A percentile compares a stretch with the other conserved stretches of the same genome.
These are phyloP conservation scores for Catostomus latipinnis DNA, from an alignment of 2,797 vertebrate genomes.

Conservation along the genomic window DNA sequence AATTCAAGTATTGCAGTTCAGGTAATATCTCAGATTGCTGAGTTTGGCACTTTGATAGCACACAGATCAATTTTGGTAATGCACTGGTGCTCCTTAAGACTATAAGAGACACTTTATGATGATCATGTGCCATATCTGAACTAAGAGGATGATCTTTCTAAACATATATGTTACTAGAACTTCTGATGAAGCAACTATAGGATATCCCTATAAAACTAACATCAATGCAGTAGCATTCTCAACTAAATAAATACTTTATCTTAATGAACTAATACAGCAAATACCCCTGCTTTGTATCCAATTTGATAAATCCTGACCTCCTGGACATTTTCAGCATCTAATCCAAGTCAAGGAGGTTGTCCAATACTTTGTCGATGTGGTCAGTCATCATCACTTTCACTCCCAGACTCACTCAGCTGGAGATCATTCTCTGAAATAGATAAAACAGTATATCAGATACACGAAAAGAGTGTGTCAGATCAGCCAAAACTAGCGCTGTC, in stretches of 20 bases:
- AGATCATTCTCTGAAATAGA: slow-evolving; percentile 89
- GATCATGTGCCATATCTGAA: background rate
- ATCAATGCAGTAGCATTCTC: slow-evolving; percentile 29
- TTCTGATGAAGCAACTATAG: slow-evolving; percentile 24
- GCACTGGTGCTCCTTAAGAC: slow-evolving; percentile 55
- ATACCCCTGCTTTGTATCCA: slow-evolving; percentile 28
- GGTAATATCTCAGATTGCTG: slow-evolving; percentile 34
- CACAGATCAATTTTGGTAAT: slow-evolving; percentile 43
- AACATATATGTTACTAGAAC: slow-evolving; percentile 8
- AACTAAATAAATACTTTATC: slow-evolving; percentile 56
- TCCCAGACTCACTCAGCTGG: slow-evolving; percentile 95
- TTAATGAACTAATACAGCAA: slow-evolving; percentile 37
- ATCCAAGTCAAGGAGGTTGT: background rate
- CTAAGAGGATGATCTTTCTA: background rate
- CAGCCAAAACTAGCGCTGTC: background rate
- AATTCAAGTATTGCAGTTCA: slow-evolving; percentile 81
- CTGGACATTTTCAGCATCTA: background rate
- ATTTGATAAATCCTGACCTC: slow-evolving; percentile 21
- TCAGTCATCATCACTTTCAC: slow-evolving; percentile 93
- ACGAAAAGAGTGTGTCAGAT: background rate
- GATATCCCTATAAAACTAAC: slow-evolving; percentile 34
- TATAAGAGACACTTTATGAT: slow-evolving; percentile 40
- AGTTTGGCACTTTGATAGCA: slow-evolving; percentile 32
- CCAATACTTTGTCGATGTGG: background rate
- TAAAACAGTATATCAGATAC: slow-evolving; percentile 3